Base-by-base conservation (phyloP, 2,888 invertebrate species). In the Tiliacea aurago region DNA sequence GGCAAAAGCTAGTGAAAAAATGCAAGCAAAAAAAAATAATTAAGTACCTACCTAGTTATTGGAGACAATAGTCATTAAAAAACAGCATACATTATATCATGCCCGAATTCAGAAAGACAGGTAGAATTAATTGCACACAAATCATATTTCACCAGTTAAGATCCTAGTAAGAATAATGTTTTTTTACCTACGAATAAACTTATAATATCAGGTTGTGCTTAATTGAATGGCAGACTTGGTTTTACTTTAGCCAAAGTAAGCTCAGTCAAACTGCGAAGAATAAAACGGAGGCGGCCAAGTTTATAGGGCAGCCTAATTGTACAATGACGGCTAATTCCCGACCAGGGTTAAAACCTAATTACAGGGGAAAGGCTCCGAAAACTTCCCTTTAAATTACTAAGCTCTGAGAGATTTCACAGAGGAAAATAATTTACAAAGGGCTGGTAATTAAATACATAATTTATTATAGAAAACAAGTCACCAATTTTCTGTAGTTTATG, bases 341-440 rank as follows among this genome's bases (percentile, higher is more conserved):
- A 33, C 53, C 47, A 67, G 43, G 51, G 33, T 58, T 53, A 59
- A 11, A 51, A 56, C 45, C 15, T 75, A 62, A 75, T 80, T 56
- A 70, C 13, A 58, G 53, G 41, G 55, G 61, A 37, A 55, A 28
- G 4, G 4, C 37, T 23, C 23, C 15, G 23, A 37, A 23, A 76
- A 66, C 15, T 67, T 56, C 6, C 18, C 7, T 51, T 53, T 23
- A 18, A 62, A 73, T 62, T 4, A 51, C 28, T 45, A 51, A 72
- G 37, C 51, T n/a, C 10, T 2, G 4, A 33, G 5, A 43, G 49
- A 56, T 69, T 55, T 11, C 15, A 53, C 5, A 47, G 13, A 55
- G 37, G 18, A 41, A 61, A 61, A 45, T 55, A 45, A 18, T 69
- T 62, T 20, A 61, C n/a, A 77, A 63, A 53, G 51, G 37, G 11